Conservation (phyloP, 53 echinoderm and acorn worm species). For the Luidia sarsii region DNA sequence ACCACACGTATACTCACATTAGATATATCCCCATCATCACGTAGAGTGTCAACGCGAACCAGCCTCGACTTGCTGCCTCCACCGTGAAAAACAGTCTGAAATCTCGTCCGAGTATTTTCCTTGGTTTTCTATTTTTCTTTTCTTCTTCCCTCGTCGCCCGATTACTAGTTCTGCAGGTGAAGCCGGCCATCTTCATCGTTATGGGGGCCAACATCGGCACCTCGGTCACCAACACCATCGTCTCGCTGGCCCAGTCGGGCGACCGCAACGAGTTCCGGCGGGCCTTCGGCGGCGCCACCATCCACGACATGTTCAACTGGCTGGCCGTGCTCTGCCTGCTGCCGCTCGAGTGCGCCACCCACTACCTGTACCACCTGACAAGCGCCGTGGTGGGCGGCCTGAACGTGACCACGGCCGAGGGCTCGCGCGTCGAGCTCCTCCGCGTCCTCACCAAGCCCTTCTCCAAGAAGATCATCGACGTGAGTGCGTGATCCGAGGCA, state of each 20-base stretch:
- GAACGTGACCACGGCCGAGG: slow-evolving; percentile 53
- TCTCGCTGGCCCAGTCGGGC: slow-evolving; percentile 68
- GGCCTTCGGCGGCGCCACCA: slow-evolving; percentile 75
- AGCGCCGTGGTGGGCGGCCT: slow-evolving; percentile 49
- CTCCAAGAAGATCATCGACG: slow-evolving; percentile 62
- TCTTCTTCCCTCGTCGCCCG: too few relatives aligned
- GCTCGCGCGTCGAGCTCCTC: slow-evolving; percentile 66
- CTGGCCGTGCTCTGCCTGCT: slow-evolving; percentile 59
- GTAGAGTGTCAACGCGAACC: too few relatives aligned
- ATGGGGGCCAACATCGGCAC: slow-evolving; percentile 77
- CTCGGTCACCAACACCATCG: slow-evolving; percentile 80
- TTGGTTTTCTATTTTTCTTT: too few relatives aligned
- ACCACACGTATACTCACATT: too few relatives aligned
- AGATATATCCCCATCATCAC: too few relatives aligned
- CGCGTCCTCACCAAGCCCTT: slow-evolving; percentile 73
- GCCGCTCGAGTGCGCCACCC: slow-evolving; percentile 64
- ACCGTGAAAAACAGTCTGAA: too few relatives aligned
- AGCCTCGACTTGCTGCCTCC: too few relatives aligned
- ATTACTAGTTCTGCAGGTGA: slow-evolving; percentile 53
- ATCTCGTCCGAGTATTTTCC: too few relatives aligned
- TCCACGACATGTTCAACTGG: slow-evolving; percentile 91
- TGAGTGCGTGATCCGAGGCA: slow-evolving; percentile 35
- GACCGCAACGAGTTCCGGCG: slow-evolving; percentile 76
- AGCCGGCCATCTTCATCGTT: slow-evolving; percentile 71
- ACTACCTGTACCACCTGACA: slow-evolving; percentile 63